These are phyloP conservation scores for Protobothrops flavoviridis DNA, from an alignment of 2,113 vertebrate species.

Conservation along the genomic window DNA sequence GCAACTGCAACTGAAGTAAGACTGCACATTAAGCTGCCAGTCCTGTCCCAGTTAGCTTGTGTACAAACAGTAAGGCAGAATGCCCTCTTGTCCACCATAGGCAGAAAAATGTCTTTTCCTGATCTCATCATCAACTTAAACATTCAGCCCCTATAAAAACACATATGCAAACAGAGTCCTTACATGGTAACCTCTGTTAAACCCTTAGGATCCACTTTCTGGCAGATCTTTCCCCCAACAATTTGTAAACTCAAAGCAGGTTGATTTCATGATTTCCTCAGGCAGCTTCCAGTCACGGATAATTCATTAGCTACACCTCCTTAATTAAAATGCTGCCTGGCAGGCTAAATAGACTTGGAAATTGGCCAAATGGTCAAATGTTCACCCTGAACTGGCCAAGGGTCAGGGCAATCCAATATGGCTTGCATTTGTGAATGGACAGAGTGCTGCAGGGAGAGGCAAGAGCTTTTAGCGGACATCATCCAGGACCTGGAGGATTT, in stretches of 20 bases:
- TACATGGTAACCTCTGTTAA: rapidly evolving
- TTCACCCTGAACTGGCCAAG: background rate
- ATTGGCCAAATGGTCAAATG: conserved; percentile 45
- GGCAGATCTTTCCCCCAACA: conserved; percentile 36
- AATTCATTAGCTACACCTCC: conserved; percentile 70
- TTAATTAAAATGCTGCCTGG: conserved; percentile 61
- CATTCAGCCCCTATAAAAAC: background rate
- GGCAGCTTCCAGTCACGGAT: conserved; percentile 54
- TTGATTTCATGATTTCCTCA: conserved; percentile 65
- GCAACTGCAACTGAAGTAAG: background rate
- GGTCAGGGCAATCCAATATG: conserved; percentile 46
- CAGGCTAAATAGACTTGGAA: conserved; percentile 30
- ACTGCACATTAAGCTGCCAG: background rate
- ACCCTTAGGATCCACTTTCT: conserved; percentile 16
- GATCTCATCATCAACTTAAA: background rate
- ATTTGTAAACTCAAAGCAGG: conserved; percentile 44
- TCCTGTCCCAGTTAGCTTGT: background rate
- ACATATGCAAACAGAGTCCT: background rate
- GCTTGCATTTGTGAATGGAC: conserved; percentile 18
- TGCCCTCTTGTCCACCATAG: background rate
- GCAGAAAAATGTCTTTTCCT: background rate
- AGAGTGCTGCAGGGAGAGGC: no score
- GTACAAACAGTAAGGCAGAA: background rate
- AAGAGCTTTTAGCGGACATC: rapidly evolving
- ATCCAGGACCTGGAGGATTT: background rate